These are phyloP conservation scores for Sipha maydis DNA, from an alignment of 2,888 invertebrate species.

Conservation along the genomic window DNA sequence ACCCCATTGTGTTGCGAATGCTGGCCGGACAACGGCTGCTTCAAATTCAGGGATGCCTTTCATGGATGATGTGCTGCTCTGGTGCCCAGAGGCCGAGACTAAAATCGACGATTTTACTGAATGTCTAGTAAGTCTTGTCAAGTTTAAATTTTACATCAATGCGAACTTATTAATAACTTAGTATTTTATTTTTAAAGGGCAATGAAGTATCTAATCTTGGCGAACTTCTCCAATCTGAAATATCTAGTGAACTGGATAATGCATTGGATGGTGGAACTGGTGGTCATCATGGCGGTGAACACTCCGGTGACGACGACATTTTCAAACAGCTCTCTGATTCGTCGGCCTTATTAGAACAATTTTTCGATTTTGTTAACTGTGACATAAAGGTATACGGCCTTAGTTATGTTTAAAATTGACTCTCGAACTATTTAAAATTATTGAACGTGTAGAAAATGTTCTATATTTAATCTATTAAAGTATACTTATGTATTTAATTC, in stretches of 20 bases:
- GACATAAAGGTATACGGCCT: slow-evolving; percentile 43
- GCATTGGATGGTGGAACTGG: slow-evolving; percentile 74
- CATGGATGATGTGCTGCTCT: slow-evolving; percentile 93
- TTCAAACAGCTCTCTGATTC: slow-evolving; percentile 85
- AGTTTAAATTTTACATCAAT: not conserved
- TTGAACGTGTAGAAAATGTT: not conserved
- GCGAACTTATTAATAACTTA: not conserved
- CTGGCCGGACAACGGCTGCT: slow-evolving; percentile 31
- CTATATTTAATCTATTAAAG: not conserved
- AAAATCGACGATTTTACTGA: slow-evolving; percentile 91
- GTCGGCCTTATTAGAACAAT: slow-evolving; percentile 82
- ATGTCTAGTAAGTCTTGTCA: slow-evolving; percentile 77
- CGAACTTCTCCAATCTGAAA: slow-evolving; percentile 78
- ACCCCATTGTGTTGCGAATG: not conserved
- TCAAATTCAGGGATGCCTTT: slow-evolving; percentile 71
- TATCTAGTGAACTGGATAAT: slow-evolving; percentile 74
- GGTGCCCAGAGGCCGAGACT: slow-evolving; percentile 95
- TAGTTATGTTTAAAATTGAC: not conserved
- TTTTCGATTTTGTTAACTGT: slow-evolving; percentile 66
- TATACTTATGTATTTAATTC: not conserved
- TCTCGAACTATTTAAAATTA: not conserved
- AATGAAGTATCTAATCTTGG: slow-evolving; percentile 66
- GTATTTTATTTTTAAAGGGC: slow-evolving; percentile 66
- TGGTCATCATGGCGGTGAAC: slow-evolving; percentile 26
- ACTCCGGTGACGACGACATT: slow-evolving; percentile 73